Evolutionary conservation across 2,113 vertebrate genomes (phyloP), one percentile per base, ranked within the genome.

Genomic region (Bubo bubo): DNA sequence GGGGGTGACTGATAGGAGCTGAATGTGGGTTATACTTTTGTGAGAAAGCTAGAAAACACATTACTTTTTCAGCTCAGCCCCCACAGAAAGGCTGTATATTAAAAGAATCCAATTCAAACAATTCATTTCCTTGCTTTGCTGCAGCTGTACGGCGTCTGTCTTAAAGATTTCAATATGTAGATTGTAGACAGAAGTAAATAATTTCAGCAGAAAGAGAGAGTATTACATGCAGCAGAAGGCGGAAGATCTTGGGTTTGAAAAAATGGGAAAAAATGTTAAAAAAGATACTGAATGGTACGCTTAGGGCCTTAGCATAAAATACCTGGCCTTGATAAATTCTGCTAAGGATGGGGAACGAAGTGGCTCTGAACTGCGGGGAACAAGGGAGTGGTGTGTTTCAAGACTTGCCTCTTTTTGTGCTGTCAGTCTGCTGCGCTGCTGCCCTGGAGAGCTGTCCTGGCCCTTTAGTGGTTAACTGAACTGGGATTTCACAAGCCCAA

Each of bases 61-160:
- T 58, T 12, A 55, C 19, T 88, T 83, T 88, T 90, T 76, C 93
- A 90, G 62, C 63, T n/a, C 63, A 66, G 63, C 91, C 91, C 72
- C 70, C 63, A 15, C 63, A 58, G 82, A 56, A 79, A 14, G 6
- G 47, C n/a, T 91, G 79, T 85, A 55, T 27, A 24, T 79, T 50
- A 14, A 59, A 87, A 55, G 52, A 45, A 79, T 3, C 60, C 92
- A 50, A 20, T 91, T 74, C 21, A 72, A 32, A 41, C 32, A 19
- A 35, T 91, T 18, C 12, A 15, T 56, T 82, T 68, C 62, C 34
- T 86, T 71, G 76, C 90, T 87, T 86, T 90, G 55, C 74, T 85
- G 56, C n/a, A 37, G 4, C 80, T 81, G 17, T 17, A 10, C 1
- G 5, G 60, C 39, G 53, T 20, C 62, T 93, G 18, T 73, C 13